Base-by-base conservation (phyloP, 1,140 invertebrate genomes). In the Solenopsis invicta region DNA sequence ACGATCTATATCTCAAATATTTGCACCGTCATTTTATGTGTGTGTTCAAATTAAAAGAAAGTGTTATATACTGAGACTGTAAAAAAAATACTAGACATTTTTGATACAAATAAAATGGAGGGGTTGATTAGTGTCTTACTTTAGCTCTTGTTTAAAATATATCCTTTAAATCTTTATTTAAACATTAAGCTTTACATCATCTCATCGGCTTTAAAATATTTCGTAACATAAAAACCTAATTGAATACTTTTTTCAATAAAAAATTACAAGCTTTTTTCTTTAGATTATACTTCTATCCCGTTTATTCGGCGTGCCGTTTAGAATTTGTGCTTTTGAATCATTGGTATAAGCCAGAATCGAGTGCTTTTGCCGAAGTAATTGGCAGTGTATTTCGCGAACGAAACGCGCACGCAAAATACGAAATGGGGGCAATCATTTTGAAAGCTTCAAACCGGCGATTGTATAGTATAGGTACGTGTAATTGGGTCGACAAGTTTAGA, bases 371-470 rank as follows among this genome's bases (percentile, higher is more conserved):
- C 12, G 41, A 74, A 82, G 78, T 82, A 72, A 74, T 74, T 74
- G 67, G 18, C 18, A 18, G n/a, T 56, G 6, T 29, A 34, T 50
- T 84, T 74, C 69, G 18, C 41, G 69, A 84, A 84, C 41, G 29
- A 74, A 48, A 84, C 8, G 41, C 67, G 59, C 24, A 34, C 6
- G 45, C 45, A 59, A 81, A 81, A 71, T 45, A 34, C 50, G 37
- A 74, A 84, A 84, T 74, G 21, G 45, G 45, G n/a, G 24, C 56
- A 84, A 84, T 84, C 54, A 61, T 62, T 50, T 74, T 29, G 21
- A 84, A 75, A 84, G 69, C 69, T 61, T 34, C 41, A 54, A 48
- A 74, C 18, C 5, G 8, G 54, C 10, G 41, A 74, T 62, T 84
- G 69, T 82, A 29, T 82, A n/a, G n/a, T n/a, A 37, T 21, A 18